Conservation (phyloP, 2,797 vertebrate genomes). For the Bradypus variegatus region DNA sequence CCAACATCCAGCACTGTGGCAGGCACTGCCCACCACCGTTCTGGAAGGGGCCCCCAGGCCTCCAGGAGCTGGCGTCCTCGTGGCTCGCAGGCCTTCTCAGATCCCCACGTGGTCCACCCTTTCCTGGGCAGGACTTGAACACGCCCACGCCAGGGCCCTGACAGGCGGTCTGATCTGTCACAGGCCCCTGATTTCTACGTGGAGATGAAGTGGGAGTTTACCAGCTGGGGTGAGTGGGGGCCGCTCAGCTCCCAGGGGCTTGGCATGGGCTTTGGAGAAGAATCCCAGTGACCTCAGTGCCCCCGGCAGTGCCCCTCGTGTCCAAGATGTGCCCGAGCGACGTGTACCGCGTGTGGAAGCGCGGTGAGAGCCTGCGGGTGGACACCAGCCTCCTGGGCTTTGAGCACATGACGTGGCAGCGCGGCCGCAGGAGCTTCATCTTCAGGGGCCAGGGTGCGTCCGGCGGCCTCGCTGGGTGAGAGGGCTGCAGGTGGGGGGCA, state of each 20-base stretch:
- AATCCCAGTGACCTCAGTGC: neutral
- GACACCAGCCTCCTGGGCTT: slow-evolving; percentile 95
- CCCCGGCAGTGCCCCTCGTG: slow-evolving; percentile 84
- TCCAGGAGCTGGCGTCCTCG: neutral
- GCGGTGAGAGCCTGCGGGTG: slow-evolving; percentile 90
- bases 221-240: slow-evolving; percentile 82
- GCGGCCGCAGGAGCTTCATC: slow-evolving; percentile 93
- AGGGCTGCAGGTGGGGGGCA: no score
- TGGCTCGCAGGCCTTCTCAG: neutral
- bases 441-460: slow-evolving; percentile 90
- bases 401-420: slow-evolving; percentile 97
- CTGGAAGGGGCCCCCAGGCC: neutral
- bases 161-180: slow-evolving; percentile 38
- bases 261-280: neutral
- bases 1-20: neutral
- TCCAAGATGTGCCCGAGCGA: slow-evolving; percentile 97
- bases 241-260: neutral
- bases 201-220: slow-evolving; percentile 99
- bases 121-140: neutral
- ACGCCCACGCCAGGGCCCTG: neutral
- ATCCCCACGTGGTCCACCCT: neutral
- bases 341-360: slow-evolving; percentile 95
- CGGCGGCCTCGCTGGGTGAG: neutral
- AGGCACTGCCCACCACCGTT: neutral
- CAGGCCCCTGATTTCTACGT: slow-evolving; percentile 94